Percentiles rank a stretch among this genome's conserved stretches.
Evolutionary conservation across 1,140 invertebrate genomes (phyloP).

Genomic region (Gonatopus flavifemur): DNA sequence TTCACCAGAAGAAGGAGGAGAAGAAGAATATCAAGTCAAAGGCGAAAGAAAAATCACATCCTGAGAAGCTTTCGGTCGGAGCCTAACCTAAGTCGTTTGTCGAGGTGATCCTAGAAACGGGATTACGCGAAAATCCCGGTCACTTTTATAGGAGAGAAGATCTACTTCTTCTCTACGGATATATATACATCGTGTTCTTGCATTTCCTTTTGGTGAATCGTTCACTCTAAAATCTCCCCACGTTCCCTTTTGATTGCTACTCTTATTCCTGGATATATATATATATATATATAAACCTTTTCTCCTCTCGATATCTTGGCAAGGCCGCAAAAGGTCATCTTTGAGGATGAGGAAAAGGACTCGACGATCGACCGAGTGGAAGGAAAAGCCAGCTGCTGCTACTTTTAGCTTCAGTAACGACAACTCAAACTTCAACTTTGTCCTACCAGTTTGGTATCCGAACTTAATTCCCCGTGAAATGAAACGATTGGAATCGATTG

Average conservation of each 20-base stretch:
- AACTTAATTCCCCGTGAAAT: conserved; percentile 59
- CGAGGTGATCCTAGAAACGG: conserved; percentile 21
- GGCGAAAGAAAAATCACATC: no score
- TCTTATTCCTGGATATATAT: no score
- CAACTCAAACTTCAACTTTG: conserved; percentile 53
- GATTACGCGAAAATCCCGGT: conserved; percentile 57
- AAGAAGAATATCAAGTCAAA: no score
- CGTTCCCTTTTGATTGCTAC: conserved; percentile 3
- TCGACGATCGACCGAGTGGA: conserved; percentile 7
- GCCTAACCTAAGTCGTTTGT: neutral
- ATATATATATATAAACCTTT: no score
- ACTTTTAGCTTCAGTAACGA: conserved; percentile 35
- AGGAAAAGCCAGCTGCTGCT: conserved; percentile 20
- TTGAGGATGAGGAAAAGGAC: conserved; percentile 5
- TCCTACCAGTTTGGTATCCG: conserved; percentile 30
- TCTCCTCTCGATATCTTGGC: conserved; percentile 13
- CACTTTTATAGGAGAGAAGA: conserved; percentile 42
- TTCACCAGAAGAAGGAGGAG: neutral
- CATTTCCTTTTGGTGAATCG: neutral
- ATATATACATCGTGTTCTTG: conserved; percentile 18
- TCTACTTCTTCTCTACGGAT: conserved; percentile 19
- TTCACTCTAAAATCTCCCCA: no score
- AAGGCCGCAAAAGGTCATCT: conserved; percentile 42
- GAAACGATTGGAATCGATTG: conserved; percentile 26
- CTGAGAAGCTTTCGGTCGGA: conserved; percentile 3